phyloP scores from a whole-genome alignment of 2,113 vertebrate species.

The Stomatorhinus ivindoensis region DNA sequence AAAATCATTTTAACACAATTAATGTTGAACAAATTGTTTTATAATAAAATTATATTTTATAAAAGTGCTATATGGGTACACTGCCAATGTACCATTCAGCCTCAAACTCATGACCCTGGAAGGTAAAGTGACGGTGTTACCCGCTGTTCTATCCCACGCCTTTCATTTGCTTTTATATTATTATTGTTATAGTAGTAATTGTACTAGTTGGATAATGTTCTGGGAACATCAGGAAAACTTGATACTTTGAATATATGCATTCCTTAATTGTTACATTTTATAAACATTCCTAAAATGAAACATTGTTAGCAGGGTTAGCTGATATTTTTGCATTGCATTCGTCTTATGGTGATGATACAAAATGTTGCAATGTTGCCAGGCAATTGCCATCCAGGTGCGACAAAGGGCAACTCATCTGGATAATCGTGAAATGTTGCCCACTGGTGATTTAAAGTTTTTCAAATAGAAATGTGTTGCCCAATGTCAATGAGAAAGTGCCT shows the following conservation, averaged over 20 bases:
- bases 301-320: background rate
- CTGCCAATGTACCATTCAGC: background rate
- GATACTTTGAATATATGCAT: background rate
- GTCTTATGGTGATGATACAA: background rate
- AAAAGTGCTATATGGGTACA: background rate
- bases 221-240: background rate
- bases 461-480: background rate
- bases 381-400: background rate
- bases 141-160: background rate
- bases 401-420: background rate
- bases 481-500: background rate
- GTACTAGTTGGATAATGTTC: background rate
- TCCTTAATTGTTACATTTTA: background rate
- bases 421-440: background rate
- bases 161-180: background rate
- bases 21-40: background rate
- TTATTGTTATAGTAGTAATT: background rate
- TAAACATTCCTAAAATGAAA: background rate
- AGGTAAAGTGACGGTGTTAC: background rate
- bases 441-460: background rate
- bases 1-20: background rate
- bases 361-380: background rate
- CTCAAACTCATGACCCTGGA: background rate
- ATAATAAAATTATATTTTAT: background rate
- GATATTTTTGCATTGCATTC: background rate